These are phyloP conservation scores for Parascotia fuliginaria DNA, from an alignment of 2,888 invertebrate genomes.

Conservation along the genomic window DNA sequence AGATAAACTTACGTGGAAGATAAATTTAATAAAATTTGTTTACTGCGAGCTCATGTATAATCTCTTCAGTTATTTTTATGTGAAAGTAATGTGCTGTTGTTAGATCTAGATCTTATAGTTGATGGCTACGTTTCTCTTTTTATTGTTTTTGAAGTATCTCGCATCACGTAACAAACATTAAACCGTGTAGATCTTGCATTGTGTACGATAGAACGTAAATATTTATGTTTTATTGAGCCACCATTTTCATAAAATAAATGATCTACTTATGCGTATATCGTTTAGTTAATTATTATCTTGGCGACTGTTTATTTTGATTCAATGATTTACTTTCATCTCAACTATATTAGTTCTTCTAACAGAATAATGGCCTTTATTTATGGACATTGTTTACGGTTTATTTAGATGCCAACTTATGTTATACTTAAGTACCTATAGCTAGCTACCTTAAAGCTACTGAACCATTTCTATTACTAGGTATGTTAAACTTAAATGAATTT, in stretches of 20 bases:
- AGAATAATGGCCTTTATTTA: not conserved
- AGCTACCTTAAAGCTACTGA: too few relatives aligned
- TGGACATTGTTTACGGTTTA: not conserved
- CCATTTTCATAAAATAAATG: not conserved
- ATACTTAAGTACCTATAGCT: too few relatives aligned
- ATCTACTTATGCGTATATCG: too few relatives aligned
- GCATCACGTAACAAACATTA: too few relatives aligned
- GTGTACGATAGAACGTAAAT: not conserved
- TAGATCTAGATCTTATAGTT: not conserved
- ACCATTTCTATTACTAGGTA: too few relatives aligned
- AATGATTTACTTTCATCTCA: not conserved
- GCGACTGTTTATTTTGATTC: not conserved
- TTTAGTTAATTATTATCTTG: too few relatives aligned
- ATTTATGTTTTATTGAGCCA: not conserved
- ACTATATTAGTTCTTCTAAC: not conserved
- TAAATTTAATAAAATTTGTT: not conserved
- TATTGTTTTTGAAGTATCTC: not conserved
- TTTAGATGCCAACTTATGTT: too few relatives aligned
- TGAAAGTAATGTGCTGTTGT: constrained; percentile 1
- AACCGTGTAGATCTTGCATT: not conserved
- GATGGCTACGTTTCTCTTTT: not conserved
- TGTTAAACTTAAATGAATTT: too few relatives aligned
- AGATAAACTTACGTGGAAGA: not conserved
- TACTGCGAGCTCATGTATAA: not conserved
- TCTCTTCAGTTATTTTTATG: not conserved